Percentiles rank a stretch among this genome's conserved stretches.
Conservation (phyloP, 2,888 invertebrate species). For the Abrostola tripartita region DNA sequence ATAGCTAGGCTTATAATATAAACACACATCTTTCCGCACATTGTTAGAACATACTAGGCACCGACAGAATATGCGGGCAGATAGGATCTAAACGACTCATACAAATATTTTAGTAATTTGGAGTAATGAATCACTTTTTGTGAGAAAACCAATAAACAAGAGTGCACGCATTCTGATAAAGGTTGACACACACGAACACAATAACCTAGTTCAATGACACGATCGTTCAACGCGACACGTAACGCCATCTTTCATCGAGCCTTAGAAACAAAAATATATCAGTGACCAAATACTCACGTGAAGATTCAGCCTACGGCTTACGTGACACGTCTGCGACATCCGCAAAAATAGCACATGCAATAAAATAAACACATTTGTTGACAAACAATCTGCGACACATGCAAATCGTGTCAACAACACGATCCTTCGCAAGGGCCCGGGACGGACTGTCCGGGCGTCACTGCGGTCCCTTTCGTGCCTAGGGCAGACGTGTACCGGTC, state of each 20-base stretch:
- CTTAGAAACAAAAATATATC: constrained; percentile 64
- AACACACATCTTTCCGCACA: constrained; percentile 1
- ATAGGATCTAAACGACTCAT: constrained; percentile 12
- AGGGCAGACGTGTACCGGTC: constrained; percentile 71
- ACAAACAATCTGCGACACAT: constrained; percentile 67
- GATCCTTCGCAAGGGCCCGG: constrained; percentile 80
- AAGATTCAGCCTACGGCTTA: constrained; percentile 65
- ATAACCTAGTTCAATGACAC: constrained; percentile 80
- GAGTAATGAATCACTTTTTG: constrained; percentile 39
- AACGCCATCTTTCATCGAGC: constrained; percentile 81
- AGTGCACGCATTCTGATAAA: constrained; percentile 65
- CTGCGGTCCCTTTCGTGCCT: constrained; percentile 79
- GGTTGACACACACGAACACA: constrained; percentile 67
- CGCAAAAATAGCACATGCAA: constrained; percentile 67
- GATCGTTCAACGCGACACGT: constrained; percentile 63
- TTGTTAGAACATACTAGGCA: background rate
- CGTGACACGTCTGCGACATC: constrained; percentile 65
- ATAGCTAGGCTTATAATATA: background rate
- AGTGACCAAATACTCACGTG: constrained; percentile 77
- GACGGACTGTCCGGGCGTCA: constrained; percentile 75
- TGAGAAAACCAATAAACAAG: constrained; percentile 60
- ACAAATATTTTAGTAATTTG: constrained; percentile 3
- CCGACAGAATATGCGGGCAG: background rate
- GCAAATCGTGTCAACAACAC: constrained; percentile 71
- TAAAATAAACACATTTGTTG: constrained; percentile 73